A percentile compares a stretch with the other conserved stretches of the same genome.
Conservation (phyloP, 2,113 vertebrate species). For the Pseudorasbora parva region DNA sequence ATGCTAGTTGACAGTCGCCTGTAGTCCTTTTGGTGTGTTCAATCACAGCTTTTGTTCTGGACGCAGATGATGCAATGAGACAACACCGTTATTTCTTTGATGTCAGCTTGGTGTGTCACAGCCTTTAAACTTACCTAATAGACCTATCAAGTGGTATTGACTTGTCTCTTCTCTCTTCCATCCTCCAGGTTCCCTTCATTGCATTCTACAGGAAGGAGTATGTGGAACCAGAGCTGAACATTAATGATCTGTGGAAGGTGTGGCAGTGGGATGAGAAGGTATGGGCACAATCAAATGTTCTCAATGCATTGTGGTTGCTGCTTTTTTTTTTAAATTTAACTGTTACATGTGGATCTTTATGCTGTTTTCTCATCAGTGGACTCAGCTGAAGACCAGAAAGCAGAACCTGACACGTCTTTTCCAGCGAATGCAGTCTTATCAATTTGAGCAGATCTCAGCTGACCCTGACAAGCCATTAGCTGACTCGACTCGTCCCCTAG, state of each 20-base stretch:
- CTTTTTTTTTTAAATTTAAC: not conserved
- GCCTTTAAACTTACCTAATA: too few species aligned
- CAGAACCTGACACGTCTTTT: slow-evolving; percentile 96
- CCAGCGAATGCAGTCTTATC: slow-evolving; percentile 97
- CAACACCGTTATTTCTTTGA: too few species aligned
- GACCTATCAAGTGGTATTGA: not conserved
- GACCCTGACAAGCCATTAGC: slow-evolving; percentile 97
- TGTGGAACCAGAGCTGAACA: slow-evolving; percentile 95
- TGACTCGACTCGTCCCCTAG: slow-evolving; percentile 92
- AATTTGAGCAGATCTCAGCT: slow-evolving; percentile 97
- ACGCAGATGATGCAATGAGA: too few species aligned
- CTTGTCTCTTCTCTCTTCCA: not conserved
- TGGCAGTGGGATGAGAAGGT: slow-evolving; percentile 99
- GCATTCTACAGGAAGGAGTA: slow-evolving; percentile 99
- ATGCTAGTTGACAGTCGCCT: too few species aligned
- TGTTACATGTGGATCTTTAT: not conserved
- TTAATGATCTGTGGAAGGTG: slow-evolving; percentile 97
- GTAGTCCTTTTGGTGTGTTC: too few species aligned
- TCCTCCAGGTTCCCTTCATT: slow-evolving; percentile 93
- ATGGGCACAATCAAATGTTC: slow-evolving; percentile 43
- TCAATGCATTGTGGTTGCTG: not conserved
- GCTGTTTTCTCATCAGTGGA: slow-evolving; percentile 81
- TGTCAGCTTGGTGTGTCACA: too few species aligned
- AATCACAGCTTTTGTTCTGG: too few species aligned
- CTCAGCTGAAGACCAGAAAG: slow-evolving; percentile 93